Percentiles rank a stretch among this genome's conserved stretches.
Conservation (phyloP, 2,113 vertebrate genomes). For the Bubo blakistoni region DNA sequence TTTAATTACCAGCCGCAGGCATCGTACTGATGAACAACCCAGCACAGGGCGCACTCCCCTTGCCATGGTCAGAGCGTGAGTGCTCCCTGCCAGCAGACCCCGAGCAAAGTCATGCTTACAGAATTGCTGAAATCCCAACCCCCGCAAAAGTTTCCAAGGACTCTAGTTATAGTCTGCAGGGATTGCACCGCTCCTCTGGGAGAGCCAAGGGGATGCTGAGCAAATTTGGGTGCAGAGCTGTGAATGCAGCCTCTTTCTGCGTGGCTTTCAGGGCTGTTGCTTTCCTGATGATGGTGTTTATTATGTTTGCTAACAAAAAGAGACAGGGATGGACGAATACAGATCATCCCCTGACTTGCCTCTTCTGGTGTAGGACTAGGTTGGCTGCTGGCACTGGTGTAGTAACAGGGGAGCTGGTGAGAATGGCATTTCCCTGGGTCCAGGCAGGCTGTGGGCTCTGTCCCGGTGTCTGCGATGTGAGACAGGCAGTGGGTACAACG, state of each 20-base stretch:
- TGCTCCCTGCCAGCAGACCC: background rate
- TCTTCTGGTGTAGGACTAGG: background rate
- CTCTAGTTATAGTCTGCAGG: background rate
- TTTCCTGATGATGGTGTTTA: background rate
- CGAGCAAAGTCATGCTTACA: background rate
- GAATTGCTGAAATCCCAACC: background rate
- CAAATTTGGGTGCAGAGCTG: background rate
- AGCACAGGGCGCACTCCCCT: background rate
- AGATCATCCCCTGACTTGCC: background rate
- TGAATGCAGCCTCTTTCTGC: background rate
- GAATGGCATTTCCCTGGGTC: background rate
- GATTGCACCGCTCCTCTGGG: background rate
- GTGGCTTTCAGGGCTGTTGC: background rate
- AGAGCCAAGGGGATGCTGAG: background rate
- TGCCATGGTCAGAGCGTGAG: background rate
- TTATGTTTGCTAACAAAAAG: background rate
- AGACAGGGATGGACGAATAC: background rate
- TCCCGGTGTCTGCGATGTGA: background rate
- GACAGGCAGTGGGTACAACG: accelerated
- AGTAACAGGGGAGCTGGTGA: accelerated
- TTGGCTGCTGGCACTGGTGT: background rate
- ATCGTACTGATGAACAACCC: background rate
- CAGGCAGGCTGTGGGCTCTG: background rate
- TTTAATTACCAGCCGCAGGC: constrained; percentile 17
- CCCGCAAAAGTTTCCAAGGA: background rate